Percentiles rank a stretch among this genome's conserved stretches.
These are phyloP conservation scores for Chaetops frenatus DNA, from an alignment of 2,113 vertebrate genomes.

Conservation along the genomic window DNA sequence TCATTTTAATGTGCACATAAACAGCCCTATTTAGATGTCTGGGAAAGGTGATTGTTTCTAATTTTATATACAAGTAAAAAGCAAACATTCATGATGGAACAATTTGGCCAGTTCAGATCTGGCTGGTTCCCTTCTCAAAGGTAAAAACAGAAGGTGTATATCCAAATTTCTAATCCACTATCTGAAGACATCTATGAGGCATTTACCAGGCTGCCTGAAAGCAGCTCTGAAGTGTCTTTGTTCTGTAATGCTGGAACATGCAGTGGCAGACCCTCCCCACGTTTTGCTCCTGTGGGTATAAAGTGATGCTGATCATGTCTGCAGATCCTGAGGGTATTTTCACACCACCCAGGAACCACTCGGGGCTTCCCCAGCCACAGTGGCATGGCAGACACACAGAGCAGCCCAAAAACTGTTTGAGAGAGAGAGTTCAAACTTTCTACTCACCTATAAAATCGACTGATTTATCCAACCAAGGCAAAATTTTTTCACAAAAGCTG, in stretches of 20 bases:
- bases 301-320: neutral
- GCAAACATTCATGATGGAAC: neutral
- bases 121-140: neutral
- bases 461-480: conserved; percentile 93
- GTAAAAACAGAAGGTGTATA: neutral
- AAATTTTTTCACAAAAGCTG: conserved; percentile 96
- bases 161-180: neutral
- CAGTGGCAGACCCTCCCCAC: neutral
- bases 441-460: conserved; percentile 93
- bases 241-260: neutral
- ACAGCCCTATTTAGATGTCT: neutral
- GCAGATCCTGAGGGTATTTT: neutral
- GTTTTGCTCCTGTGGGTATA: neutral
- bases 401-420: neutral
- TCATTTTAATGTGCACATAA: neutral
- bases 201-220: neutral
- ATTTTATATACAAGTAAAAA: neutral
- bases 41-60: neutral
- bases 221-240: neutral
- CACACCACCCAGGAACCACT: neutral
- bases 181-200: neutral
- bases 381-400: neutral
- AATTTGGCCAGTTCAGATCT: neutral
- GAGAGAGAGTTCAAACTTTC: neutral
- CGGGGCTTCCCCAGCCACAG: neutral